Evolutionary conservation across 2,888 invertebrate genomes (phyloP).

Genomic region (Cephalotes varians): DNA sequence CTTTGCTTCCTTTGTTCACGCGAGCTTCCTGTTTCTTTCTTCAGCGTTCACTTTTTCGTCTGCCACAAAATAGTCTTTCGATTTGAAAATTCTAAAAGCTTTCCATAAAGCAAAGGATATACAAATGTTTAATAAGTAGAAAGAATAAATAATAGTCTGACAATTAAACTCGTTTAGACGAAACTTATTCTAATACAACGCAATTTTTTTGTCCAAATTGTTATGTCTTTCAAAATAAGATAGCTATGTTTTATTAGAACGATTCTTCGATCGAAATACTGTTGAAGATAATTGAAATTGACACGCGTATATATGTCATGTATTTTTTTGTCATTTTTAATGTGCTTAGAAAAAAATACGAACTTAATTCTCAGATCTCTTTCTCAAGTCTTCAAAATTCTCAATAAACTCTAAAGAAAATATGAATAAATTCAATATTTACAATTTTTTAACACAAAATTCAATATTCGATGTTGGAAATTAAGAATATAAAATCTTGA

Average conservation of each 20-base stretch:
- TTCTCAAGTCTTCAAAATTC: neutral
- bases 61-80: slow-evolving; percentile 62
- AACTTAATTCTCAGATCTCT: slow-evolving; percentile 29
- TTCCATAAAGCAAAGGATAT: slow-evolving; percentile 19
- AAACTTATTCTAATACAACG: neutral
- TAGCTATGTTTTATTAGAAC: neutral
- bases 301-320: neutral
- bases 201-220: neutral
- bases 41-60: slow-evolving; percentile 47
- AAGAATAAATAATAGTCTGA: neutral
- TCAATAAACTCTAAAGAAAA: neutral
- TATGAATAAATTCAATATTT: slow-evolving; percentile 4
- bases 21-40: slow-evolving; percentile 44
- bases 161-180: slow-evolving; percentile 8
- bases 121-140: neutral
- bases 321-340: neutral
- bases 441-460: neutral
- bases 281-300: neutral
- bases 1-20: slow-evolving; percentile 54
- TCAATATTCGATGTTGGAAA: neutral
- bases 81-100: slow-evolving; percentile 21
- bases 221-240: neutral
- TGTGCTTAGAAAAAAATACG: neutral
- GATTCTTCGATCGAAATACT: neutral
- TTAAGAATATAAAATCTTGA: neutral